Percentiles rank a stretch among this genome's conserved stretches.
Conservation (phyloP, 2,888 invertebrate genomes). For the Acleris cristana region DNA sequence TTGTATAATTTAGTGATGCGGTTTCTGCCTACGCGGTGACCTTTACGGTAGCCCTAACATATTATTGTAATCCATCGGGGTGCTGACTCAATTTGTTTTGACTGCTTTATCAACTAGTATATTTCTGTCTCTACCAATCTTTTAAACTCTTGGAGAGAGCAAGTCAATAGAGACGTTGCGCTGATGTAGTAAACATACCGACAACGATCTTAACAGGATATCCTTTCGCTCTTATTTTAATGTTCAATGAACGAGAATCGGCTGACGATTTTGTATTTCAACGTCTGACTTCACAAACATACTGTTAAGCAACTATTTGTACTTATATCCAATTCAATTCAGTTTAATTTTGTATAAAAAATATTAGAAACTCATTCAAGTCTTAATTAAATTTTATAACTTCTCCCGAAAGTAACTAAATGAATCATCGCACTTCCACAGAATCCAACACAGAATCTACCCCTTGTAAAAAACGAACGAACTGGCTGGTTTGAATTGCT, state of each 20-base stretch:
- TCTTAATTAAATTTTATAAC: background rate
- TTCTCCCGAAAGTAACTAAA: background rate
- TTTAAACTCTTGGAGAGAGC: background rate
- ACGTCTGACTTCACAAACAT: background rate
- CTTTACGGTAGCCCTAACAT: slow-evolving; percentile 6
- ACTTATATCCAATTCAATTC: no score
- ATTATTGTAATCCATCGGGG: slow-evolving; percentile 4
- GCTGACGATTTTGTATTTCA: background rate
- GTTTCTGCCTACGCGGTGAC: slow-evolving; percentile 20
- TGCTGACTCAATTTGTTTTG: slow-evolving; percentile 16
- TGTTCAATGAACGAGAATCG: background rate
- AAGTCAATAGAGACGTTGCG: slow-evolving; percentile 14
- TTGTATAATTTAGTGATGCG: slow-evolving; percentile 19
- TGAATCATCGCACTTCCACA: slow-evolving; percentile 10
- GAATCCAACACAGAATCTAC: slow-evolving; percentile 32
- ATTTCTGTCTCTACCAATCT: slow-evolving; percentile 1
- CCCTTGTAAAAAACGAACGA: slow-evolving; percentile 28
- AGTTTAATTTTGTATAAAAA: no score
- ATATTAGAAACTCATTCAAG: background rate
- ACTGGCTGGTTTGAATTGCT: slow-evolving; percentile 64
- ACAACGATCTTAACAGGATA: slow-evolving; percentile 34
- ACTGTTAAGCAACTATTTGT: no score
- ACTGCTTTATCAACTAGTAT: slow-evolving; percentile 3
- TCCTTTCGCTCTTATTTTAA: slow-evolving; percentile 28
- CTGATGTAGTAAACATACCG: slow-evolving; percentile 31